phyloP scores from a whole-genome alignment of 2,888 invertebrate genomes.

The Oligia strigilis region DNA sequence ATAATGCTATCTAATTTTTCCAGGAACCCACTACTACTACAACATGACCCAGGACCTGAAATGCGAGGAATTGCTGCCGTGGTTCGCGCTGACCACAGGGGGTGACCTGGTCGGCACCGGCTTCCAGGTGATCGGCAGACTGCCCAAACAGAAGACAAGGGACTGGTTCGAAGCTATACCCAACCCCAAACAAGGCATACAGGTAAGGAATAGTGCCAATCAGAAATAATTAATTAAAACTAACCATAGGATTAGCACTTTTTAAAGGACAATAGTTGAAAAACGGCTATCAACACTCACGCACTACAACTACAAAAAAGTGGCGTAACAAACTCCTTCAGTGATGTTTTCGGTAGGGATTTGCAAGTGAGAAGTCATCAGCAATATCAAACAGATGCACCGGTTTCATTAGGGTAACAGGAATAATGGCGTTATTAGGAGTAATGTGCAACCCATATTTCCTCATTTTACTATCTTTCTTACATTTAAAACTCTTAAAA shows the following conservation, averaged over 20 bases:
- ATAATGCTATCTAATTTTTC: neutral
- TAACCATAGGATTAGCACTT: neutral
- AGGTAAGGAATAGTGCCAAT: constrained; percentile 35
- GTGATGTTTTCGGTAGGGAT: neutral
- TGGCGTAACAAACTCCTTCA: too few species aligned
- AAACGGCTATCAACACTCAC: too few species aligned
- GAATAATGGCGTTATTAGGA: neutral
- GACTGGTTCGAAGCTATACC: constrained; percentile 73
- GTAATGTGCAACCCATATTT: neutral
- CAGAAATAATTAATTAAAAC: neutral
- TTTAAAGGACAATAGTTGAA: too few species aligned
- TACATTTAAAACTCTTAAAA: neutral
- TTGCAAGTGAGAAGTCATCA: neutral
- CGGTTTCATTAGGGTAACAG: neutral
- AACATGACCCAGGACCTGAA: constrained; percentile 73
- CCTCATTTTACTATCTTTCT: too few species aligned
- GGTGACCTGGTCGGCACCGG: constrained; percentile 76
- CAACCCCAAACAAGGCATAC: constrained; percentile 48
- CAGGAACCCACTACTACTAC: constrained; percentile 77
- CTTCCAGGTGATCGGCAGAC: constrained; percentile 73
- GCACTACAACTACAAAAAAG: too few species aligned
- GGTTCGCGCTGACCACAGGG: constrained; percentile 75
- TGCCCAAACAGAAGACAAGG: constrained; percentile 59
- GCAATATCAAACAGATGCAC: neutral
- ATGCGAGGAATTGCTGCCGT: constrained; percentile 74